Evolutionary conservation across 2,888 invertebrate genomes (phyloP), one percentile per base, ranked within the genome.

Genomic region (Hirtodrosophila histrioides): DNA sequence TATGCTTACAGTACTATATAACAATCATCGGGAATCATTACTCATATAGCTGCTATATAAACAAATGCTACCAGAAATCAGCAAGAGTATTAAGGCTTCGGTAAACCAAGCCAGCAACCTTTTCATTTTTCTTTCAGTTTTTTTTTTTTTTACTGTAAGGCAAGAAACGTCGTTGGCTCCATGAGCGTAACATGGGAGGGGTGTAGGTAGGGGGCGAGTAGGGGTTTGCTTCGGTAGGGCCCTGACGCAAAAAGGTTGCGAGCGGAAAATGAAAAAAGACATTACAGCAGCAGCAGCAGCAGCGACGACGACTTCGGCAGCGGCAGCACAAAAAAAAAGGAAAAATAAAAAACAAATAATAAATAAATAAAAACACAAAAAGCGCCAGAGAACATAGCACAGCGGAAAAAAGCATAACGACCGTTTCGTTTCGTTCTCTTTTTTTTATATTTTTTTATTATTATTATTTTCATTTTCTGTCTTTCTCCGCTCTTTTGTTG

Each of bases 321-420:
- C 40, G 36, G 0, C 57, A 8, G 8, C 54, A 50, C 44, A 51
- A 56, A 31, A 58, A 71, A 69, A 55, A 56, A 50, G 70, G 55
- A 29, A 69, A 58, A 64, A 56, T 49, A 54, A 61, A 62, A 58
- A 65, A 68, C 62, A 65, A 76, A 72, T 67, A 60, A 69, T 62
- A 62, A 69, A 72, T 67, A 66, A 67, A 76, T 72, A 69, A 76
- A 77, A 74, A 77, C 68, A 77, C 62, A 78, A 75, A 67, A 75
- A 78, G 62, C 69, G 66, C 31, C 70, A 55, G 65, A 78, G 65
- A 78, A 68, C 67, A 75, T 72, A 69, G 70, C 66, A 70, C 63
- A 77, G 70, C 68, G 68, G 72, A 72, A 78, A 77, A 82, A 85
- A 88, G 76, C 86, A 87, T 88, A 88, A 88, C 87, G 88, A 87